Evolutionary conservation across 2,797 vertebrate genomes (phyloP), one percentile per base, ranked within the genome.

Genomic region (Gymnothorax javanicus): DNA sequence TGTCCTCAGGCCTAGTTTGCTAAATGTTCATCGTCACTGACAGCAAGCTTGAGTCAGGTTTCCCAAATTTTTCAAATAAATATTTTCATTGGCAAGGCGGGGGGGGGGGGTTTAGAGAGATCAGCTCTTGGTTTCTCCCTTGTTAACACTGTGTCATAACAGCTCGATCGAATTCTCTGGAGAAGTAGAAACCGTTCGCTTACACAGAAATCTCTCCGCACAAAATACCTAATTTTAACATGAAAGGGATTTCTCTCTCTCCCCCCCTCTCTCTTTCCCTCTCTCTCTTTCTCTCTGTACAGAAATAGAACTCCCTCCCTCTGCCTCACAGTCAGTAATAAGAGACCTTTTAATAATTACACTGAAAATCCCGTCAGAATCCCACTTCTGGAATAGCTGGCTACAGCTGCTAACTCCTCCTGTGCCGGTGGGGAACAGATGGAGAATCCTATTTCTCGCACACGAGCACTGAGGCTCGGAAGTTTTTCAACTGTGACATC

Each of bases 181-280:
- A 71, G 69, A 33, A 33, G n/a, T 11, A 33, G 25, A 25, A 25
- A 12, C 69, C 33, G 69, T 71, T 71, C 11, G 69, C n/a, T 33
- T 33, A 13, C 69, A 71, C 69, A 71, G 69, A 71, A 71, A 71
- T 71, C 69, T 25, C 64, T 69, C 69, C 12, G n/a, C 69, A 33
- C 69, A 71, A 27, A 71, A 64, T 27, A 71, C 69, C 69, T 71
- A 8, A 71, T 25, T 71, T 71, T 71, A 71, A 71, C 69, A 71
- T 71, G 69, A 71, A 71, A 71, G 69, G 69, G 27, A 27, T 71
- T 33, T 71, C 69, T 33, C 25, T 11, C n/a, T 11, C n/a, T n/a
- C 64, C 1, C 20, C 13, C n/a, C 3, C 67, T 25, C 67, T 0
- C 67, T 69, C n/a, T 0, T n/a, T 25, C 20, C 4, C 67, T 27